These are phyloP conservation scores for Eupeodes corollae DNA, from an alignment of 1,140 invertebrate genomes.

Conservation along the genomic window DNA sequence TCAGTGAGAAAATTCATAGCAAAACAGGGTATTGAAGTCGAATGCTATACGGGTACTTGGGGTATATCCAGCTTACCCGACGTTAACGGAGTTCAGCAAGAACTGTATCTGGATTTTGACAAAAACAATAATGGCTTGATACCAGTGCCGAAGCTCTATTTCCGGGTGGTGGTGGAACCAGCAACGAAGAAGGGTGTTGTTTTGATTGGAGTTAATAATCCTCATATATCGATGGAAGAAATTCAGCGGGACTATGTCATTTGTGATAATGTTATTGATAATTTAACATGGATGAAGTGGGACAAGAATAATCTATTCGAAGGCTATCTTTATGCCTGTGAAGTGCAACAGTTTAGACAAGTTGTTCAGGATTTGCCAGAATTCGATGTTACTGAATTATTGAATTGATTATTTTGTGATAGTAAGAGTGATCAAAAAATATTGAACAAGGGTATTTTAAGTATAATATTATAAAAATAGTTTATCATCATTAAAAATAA, in stretches of 20 bases:
- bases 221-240: constrained; percentile 35
- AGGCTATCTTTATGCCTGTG: constrained; percentile 57
- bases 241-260: constrained; percentile 37
- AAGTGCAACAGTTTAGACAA: constrained; percentile 45
- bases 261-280: constrained; percentile 41
- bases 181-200: constrained; percentile 38
- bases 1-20: constrained; percentile 37
- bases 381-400: too few relatives aligned
- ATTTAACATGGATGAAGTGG: constrained; percentile 43
- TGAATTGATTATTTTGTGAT: too few relatives aligned
- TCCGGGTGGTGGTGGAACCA: constrained; percentile 46
- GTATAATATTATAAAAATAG: too few relatives aligned
- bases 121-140: constrained; percentile 34
- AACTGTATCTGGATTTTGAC: constrained; percentile 42
- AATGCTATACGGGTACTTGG: constrained; percentile 49
- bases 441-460: too few relatives aligned
- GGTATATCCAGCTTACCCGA: constrained; percentile 42
- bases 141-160: constrained; percentile 45
- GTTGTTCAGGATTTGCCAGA: constrained; percentile 36
- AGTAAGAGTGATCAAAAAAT: too few relatives aligned
- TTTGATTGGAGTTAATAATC: constrained; percentile 49
- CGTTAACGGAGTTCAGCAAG: constrained; percentile 30
- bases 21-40: constrained; percentile 30
- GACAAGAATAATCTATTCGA: constrained; percentile 38
- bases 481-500: too few relatives aligned